Percentiles rank a stretch among this genome's conserved stretches.
These are phyloP conservation scores for Pangasius krempfi DNA, from an alignment of 2,797 vertebrate genomes.

Conservation along the genomic window DNA sequence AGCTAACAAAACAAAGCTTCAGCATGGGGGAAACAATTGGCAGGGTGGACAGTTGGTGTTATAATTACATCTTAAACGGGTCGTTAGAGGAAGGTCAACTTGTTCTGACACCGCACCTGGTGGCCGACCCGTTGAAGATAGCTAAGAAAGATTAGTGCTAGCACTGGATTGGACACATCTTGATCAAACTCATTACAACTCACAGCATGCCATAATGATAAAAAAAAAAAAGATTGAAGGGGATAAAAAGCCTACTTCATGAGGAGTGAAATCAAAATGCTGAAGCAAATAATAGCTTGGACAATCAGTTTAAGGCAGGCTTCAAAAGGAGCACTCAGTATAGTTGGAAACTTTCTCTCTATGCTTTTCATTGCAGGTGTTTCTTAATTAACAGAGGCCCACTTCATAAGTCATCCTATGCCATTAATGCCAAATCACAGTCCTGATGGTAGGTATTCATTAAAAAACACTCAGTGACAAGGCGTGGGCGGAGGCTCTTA, in stretches of 20 bases:
- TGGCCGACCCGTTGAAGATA: constrained; percentile 33
- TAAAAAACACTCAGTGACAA: constrained; percentile 60
- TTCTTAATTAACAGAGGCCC: constrained; percentile 53
- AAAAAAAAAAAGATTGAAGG: constrained; percentile 20
- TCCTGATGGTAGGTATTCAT: constrained; percentile 65
- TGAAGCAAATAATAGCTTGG: constrained; percentile 45
- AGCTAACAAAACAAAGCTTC: constrained; percentile 39
- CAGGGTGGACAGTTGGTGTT: constrained; percentile 58
- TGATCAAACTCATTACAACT: constrained; percentile 52
- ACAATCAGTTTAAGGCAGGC: constrained; percentile 33
- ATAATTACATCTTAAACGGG: constrained; percentile 60
- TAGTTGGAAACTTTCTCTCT: constrained; percentile 28
- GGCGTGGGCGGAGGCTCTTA: constrained; percentile 30
- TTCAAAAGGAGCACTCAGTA: constrained; percentile 36
- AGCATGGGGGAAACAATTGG: constrained; percentile 44
- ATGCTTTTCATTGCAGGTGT: constrained; percentile 32
- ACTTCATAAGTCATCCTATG: constrained; percentile 67
- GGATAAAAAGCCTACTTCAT: constrained; percentile 44
- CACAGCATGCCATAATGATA: constrained; percentile 22
- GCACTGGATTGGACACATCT: constrained; percentile 37
- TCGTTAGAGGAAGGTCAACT: constrained; percentile 56
- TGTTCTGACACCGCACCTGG: constrained; percentile 55
- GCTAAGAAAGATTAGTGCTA: constrained; percentile 43
- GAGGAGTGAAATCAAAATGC: constrained; percentile 50
- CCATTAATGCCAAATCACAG: constrained; percentile 79